Percentiles rank a stretch among this genome's conserved stretches.
Conservation (phyloP, 2,888 invertebrate species). For the Coleophora flavipennella region DNA sequence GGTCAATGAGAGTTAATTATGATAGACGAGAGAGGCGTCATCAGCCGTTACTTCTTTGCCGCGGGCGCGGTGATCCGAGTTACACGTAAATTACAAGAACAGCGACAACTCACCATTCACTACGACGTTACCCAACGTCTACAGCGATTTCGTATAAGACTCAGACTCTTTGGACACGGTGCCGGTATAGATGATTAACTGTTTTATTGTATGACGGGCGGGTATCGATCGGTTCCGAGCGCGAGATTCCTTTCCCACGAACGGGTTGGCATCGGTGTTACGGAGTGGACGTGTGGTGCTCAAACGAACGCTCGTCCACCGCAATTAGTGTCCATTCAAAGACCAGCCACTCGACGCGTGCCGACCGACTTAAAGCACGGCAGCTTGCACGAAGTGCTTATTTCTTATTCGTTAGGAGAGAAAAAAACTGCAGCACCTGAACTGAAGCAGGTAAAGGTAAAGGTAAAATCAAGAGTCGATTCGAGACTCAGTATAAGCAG, state of each 20-base stretch:
- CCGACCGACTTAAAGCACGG: slow-evolving; percentile 36
- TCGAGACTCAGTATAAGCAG: slow-evolving; percentile 5
- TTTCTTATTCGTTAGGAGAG: slow-evolving; percentile 18
- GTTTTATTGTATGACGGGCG: slow-evolving; percentile 24
- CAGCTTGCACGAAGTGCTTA: slow-evolving; percentile 25
- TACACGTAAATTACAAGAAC: slow-evolving; percentile 46
- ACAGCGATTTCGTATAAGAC: slow-evolving; percentile 27
- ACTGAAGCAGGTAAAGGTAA: too few relatives aligned
- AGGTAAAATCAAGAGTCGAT: too few relatives aligned
- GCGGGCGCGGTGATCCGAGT: slow-evolving; percentile 28
- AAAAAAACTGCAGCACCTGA: not conserved
- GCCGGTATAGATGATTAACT: slow-evolving; percentile 31
- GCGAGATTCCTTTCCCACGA: slow-evolving; percentile 44
- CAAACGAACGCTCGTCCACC: slow-evolving; percentile 38
- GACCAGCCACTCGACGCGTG: slow-evolving; percentile 42
- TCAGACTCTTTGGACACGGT: slow-evolving; percentile 36
- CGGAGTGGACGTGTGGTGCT: slow-evolving; percentile 32
- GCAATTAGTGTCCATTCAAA: slow-evolving; percentile 58
- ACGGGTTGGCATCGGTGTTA: slow-evolving; percentile 32
- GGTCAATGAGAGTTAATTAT: slow-evolving; percentile 54
- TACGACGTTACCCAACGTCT: slow-evolving; percentile 42
- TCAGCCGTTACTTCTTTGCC: slow-evolving; percentile 25
- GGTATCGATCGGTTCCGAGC: slow-evolving; percentile 25
- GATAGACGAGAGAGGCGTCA: slow-evolving; percentile 40
- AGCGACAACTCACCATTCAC: slow-evolving; percentile 43